Evolutionary conservation across 2,888 invertebrate species (phyloP).

Genomic region (Thyatira batis): DNA sequence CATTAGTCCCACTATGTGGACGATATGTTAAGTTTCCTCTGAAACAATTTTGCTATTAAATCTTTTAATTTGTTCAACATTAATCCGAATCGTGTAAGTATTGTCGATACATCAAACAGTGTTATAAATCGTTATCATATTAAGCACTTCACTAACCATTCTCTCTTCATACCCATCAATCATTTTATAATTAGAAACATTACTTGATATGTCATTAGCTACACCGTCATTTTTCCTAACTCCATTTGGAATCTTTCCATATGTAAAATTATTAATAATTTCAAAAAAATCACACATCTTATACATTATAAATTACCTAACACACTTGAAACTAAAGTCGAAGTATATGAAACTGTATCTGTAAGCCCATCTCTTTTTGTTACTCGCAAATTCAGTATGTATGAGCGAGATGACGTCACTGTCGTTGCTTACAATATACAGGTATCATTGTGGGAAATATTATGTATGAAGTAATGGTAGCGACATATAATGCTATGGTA

Average conservation of each 20-base stretch:
- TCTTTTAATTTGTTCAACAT: conserved; percentile 71
- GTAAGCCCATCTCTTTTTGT: conserved; percentile 14
- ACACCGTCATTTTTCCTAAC: conserved; percentile 58
- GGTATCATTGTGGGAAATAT: conserved; percentile 11
- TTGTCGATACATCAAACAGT: conserved; percentile 73
- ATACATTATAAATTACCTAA: conserved; percentile 65
- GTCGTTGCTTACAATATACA: background rate
- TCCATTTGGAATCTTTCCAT: conserved; percentile 80
- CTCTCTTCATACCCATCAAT: conserved; percentile 34
- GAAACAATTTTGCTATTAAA: conserved; percentile 79
- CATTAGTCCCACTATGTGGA: conserved; percentile 72
- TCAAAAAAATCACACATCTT: conserved; percentile 75
- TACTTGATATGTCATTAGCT: conserved; percentile 81
- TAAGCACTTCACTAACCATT: conserved; percentile 67
- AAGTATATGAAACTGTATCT: conserved; percentile 8
- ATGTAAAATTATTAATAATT: conserved; percentile 69
- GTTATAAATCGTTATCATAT: conserved; percentile 45
- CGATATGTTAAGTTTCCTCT: conserved; percentile 69
- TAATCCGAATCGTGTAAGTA: conserved; percentile 65
- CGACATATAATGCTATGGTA: conserved; percentile 53
- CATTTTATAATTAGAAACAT: conserved; percentile 68
- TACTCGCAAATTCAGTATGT: conserved; percentile 6
- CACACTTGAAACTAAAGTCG: conserved; percentile 42
- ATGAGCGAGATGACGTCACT: conserved; percentile 22
- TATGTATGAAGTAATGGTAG: conserved; percentile 32